Conservation (phyloP, 2,113 vertebrate genomes). For the Thalassoma bifasciatum region DNA sequence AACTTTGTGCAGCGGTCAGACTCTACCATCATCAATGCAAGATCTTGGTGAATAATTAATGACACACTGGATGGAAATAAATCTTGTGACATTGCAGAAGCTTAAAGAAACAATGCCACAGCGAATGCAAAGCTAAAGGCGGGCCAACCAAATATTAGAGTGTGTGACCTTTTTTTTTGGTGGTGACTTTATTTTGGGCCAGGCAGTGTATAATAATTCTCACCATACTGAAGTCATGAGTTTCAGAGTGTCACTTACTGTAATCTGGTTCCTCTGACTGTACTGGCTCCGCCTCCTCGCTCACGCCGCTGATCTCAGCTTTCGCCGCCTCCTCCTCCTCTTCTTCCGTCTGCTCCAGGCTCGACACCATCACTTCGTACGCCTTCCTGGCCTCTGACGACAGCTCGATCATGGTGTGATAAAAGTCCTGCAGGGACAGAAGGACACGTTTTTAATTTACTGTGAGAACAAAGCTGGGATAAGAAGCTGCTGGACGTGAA, state of each 20-base stretch:
- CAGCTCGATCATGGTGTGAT: slow-evolving; percentile 95
- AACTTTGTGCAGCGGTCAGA: too few relatives aligned
- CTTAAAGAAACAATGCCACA: too few relatives aligned
- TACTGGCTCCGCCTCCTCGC: slow-evolving; percentile 12
- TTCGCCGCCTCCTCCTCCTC: slow-evolving; percentile 39
- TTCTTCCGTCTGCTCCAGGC: slow-evolving; percentile 67
- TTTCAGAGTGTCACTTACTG: slow-evolving; percentile 81
- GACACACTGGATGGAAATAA: too few relatives aligned
- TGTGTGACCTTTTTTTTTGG: too few relatives aligned
- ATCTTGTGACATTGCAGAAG: too few relatives aligned
- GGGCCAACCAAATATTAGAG: too few relatives aligned
- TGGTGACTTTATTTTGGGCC: too few relatives aligned
- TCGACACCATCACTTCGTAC: slow-evolving; percentile 90
- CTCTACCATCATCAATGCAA: too few relatives aligned
- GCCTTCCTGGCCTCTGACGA: slow-evolving; percentile 90
- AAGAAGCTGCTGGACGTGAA: not conserved
- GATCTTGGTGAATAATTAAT: too few relatives aligned
- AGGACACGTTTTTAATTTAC: not conserved
- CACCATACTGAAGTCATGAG: not conserved
- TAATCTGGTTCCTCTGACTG: slow-evolving; percentile 87
- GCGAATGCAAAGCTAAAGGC: too few relatives aligned
- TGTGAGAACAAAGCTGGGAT: not conserved
- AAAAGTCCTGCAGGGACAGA: slow-evolving; percentile 85
- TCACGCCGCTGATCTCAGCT: not conserved
- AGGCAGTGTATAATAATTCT: too few relatives aligned